A percentile compares a stretch with the other conserved stretches of the same genome.
Evolutionary conservation across 2,888 invertebrate species (phyloP).

Genomic region (Rambutsinella grinnellia): DNA sequence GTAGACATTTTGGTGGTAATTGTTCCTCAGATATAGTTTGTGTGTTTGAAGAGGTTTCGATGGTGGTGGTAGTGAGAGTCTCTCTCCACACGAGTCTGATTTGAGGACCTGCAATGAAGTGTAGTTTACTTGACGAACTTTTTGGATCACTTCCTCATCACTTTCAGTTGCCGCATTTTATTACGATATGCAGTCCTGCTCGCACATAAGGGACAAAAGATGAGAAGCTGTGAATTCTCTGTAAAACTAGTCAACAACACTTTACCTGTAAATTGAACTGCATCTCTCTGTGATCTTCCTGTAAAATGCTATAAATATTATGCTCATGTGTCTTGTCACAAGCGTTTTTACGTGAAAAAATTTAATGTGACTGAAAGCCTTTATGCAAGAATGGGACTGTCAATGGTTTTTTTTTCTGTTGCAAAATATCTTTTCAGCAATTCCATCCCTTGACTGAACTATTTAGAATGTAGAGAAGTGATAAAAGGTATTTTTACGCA

Average conservation of each 20-base stretch:
- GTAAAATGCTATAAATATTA: too few species aligned
- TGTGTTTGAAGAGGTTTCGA: too few species aligned
- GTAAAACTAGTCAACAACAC: neutral
- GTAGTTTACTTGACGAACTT: too few species aligned
- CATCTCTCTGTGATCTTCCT: too few species aligned
- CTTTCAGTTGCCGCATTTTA: constrained; percentile 15
- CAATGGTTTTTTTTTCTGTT: neutral
- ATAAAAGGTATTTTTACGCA: neutral
- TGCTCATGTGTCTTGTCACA: too few species aligned
- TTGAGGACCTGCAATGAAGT: too few species aligned
- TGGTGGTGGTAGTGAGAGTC: too few species aligned
- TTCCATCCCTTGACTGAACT: neutral
- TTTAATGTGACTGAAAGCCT: neutral
- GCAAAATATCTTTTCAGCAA: neutral
- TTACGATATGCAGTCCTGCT: neutral
- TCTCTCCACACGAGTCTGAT: neutral
- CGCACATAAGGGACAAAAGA: too few species aligned
- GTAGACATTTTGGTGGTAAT: neutral
- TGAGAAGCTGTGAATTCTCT: too few species aligned
- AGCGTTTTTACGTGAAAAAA: too few species aligned
- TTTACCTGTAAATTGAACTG: too few species aligned
- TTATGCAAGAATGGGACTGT: neutral
- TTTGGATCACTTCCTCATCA: constrained; percentile 45
- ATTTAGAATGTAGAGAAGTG: neutral
- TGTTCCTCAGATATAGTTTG: too few species aligned